Evolutionary conservation across 2,113 vertebrate species (phyloP).

Genomic region (Prochilodus magdalenae): DNA sequence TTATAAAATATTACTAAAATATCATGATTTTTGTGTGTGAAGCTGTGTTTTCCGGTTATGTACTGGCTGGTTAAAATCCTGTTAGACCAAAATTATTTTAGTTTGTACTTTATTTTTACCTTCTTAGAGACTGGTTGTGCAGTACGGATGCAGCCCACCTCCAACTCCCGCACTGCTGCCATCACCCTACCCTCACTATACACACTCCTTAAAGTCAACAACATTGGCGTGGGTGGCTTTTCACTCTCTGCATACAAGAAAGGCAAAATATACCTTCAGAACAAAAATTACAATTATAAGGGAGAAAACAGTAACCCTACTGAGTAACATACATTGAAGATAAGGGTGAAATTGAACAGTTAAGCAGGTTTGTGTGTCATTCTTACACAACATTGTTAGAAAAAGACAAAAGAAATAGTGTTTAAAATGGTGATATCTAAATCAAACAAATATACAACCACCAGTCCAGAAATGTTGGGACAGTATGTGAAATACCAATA

Average conservation of each 20-base stretch:
- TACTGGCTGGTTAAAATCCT: too few relatives aligned
- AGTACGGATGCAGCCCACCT: slow-evolving; percentile 83
- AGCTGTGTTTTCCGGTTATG: too few relatives aligned
- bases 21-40: too few relatives aligned
- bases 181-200: slow-evolving; percentile 57
- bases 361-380: background rate
- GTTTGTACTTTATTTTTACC: slow-evolving; percentile 73
- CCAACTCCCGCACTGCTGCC: slow-evolving; percentile 79
- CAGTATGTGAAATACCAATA: too few relatives aligned
- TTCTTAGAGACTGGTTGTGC: slow-evolving; percentile 75
- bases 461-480: too few relatives aligned
- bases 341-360: background rate
- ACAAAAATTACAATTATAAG: background rate
- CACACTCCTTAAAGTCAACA: slow-evolving; percentile 78
- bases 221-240: slow-evolving; percentile 69
- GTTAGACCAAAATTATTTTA: too few relatives aligned
- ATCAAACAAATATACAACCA: too few relatives aligned
- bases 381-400: background rate
- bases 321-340: too few relatives aligned
- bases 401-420: too few relatives aligned
- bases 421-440: too few relatives aligned
- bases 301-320: too few relatives aligned
- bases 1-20: too few relatives aligned
- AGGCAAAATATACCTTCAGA: background rate
- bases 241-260: slow-evolving; percentile 53